Evolutionary conservation across 2,113 vertebrate species (phyloP).

Genomic region (Cynocephalus volans): DNA sequence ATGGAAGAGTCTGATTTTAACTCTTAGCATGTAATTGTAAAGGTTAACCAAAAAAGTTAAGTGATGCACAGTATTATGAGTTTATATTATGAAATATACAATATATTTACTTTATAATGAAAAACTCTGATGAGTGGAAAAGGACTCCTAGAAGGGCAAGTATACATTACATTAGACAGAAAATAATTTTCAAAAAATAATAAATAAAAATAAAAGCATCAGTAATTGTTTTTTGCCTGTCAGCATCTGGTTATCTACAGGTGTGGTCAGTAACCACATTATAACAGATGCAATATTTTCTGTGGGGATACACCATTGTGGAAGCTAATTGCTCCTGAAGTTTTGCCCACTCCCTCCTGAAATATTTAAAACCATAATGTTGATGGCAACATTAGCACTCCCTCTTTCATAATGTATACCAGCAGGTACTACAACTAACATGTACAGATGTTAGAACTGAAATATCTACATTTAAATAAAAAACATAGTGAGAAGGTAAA

Average conservation of each 20-base stretch:
- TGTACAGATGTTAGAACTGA: slow-evolving; percentile 65
- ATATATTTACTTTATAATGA: slow-evolving; percentile 42
- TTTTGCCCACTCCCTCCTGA: slow-evolving; percentile 74
- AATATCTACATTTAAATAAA: slow-evolving; percentile 71
- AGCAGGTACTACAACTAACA: background rate
- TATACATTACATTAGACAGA: background rate
- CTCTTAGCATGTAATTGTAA: slow-evolving; percentile 4
- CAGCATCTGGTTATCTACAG: slow-evolving; percentile 78
- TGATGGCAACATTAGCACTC: slow-evolving; percentile 77
- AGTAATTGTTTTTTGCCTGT: slow-evolving; percentile 31
- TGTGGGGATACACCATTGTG: slow-evolving; percentile 37
- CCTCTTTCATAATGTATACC: slow-evolving; percentile 22
- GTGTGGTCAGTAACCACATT: slow-evolving; percentile 61
- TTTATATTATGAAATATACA: background rate
- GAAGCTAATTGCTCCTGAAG: slow-evolving; percentile 80
- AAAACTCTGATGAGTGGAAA: slow-evolving; percentile 29
- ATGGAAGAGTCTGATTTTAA: background rate
- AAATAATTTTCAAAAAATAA: slow-evolving; percentile 61
- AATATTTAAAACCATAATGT: slow-evolving; percentile 80
- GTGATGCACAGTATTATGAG: background rate
- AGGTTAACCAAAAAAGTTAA: slow-evolving; percentile 24
- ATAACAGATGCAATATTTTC: slow-evolving; percentile 76
- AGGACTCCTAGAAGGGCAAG: background rate
- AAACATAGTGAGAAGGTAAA: slow-evolving; percentile 68
- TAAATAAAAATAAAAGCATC: slow-evolving; percentile 33